Percentiles rank a stretch among this genome's conserved stretches.
Evolutionary conservation across 2,888 invertebrate genomes (phyloP).

Genomic region (Aleiodes testaceus): DNA sequence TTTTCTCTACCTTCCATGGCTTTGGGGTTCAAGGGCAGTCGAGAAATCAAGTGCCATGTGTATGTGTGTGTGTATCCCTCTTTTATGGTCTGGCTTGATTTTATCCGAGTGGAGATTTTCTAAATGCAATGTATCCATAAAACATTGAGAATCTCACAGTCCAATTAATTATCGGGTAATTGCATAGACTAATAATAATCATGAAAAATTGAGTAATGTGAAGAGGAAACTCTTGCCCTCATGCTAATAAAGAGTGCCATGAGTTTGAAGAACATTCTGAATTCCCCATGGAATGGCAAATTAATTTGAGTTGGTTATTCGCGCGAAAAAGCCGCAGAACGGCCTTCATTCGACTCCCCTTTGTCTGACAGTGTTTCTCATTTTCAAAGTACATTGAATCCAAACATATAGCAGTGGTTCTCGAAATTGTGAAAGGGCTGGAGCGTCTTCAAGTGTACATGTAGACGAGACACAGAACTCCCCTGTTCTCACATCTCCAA

Average conservation of each 20-base stretch:
- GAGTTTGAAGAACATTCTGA: constrained; percentile 27
- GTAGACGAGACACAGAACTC: not conserved
- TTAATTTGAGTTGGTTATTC: constrained; percentile 50
- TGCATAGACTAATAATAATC: not conserved
- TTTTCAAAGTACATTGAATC: not conserved
- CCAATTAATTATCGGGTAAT: constrained; percentile 28
- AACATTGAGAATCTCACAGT: not conserved
- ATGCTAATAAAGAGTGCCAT: not conserved
- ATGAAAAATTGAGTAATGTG: too few relatives aligned
- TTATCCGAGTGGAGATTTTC: constrained; percentile 7
- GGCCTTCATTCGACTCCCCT: constrained; percentile 49
- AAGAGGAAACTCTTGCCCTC: not conserved
- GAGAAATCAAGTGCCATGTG: constrained; percentile 58
- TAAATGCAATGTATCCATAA: not conserved
- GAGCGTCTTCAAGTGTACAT: not conserved
- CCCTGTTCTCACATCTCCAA: constrained; percentile 32
- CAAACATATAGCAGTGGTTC: constrained; percentile 44
- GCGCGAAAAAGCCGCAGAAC: constrained; percentile 48
- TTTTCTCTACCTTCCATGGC: constrained; percentile 45
- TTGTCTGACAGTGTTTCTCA: constrained; percentile 51
- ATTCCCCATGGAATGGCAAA: constrained; percentile 41
- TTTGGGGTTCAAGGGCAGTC: constrained; percentile 68
- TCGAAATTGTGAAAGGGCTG: constrained; percentile 28
- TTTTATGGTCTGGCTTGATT: constrained; percentile 33
- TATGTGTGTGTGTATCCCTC: constrained; percentile 38